Percentiles rank a stretch among this genome's conserved stretches.
Conservation (phyloP, 1,140 invertebrate species). For the Luehdorfia chinensis region DNA sequence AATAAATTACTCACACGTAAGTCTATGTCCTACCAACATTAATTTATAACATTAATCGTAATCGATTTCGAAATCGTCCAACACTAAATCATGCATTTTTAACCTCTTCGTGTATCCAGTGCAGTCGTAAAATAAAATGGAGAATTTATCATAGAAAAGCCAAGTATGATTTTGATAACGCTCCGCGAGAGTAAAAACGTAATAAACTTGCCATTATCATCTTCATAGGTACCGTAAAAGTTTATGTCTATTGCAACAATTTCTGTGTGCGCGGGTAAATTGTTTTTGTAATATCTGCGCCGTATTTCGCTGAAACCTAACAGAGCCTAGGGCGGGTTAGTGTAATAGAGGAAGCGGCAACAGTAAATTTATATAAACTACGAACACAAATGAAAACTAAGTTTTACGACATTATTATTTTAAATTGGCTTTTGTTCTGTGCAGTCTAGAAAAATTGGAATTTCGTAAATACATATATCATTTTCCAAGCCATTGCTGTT, state of each 20-base stretch:
- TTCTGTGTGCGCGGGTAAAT: slow-evolving; percentile 22
- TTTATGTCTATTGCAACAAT: slow-evolving; percentile 31
- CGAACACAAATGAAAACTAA: slow-evolving; percentile 6
- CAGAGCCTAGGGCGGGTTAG: neutral
- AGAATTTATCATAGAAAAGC: slow-evolving; percentile 30
- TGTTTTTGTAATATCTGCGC: slow-evolving; percentile 14
- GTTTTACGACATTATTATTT: slow-evolving; percentile 12
- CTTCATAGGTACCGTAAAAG: slow-evolving; percentile 28
- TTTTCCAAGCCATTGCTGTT: no score
- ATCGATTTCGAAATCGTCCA: no score
- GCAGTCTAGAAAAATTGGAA: neutral
- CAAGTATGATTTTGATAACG: slow-evolving; percentile 30
- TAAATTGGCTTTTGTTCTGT: slow-evolving; percentile 1
- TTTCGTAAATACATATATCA: no score
- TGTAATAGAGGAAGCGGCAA: slow-evolving; percentile 8
- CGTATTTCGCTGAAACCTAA: slow-evolving; percentile 8
- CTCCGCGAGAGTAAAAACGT: slow-evolving; percentile 26
- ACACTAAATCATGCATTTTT: no score
- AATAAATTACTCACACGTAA: no score
- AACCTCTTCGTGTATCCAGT: no score
- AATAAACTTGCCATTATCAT: slow-evolving; percentile 33
- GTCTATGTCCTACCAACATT: no score
- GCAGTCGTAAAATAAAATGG: slow-evolving; percentile 29
- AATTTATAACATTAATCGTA: no score
- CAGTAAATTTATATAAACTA: slow-evolving; percentile 13